Evolutionary conservation across 2,797 vertebrate species (phyloP).

Genomic region (Rhinogobio ventralis): DNA sequence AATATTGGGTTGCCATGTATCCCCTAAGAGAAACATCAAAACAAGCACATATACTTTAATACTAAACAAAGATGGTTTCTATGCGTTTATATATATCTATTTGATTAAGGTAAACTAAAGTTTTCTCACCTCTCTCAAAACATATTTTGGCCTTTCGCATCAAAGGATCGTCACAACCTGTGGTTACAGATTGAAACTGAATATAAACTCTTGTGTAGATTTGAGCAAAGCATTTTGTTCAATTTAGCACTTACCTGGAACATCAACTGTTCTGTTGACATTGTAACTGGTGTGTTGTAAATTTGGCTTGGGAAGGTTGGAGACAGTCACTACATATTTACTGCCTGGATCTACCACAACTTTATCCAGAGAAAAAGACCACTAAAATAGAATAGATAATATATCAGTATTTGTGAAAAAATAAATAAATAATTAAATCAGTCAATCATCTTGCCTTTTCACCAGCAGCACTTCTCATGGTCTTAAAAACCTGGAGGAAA

Average conservation of each 20-base stretch:
- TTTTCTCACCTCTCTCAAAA: conserved; percentile 71
- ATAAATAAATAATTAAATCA: background rate
- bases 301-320: conserved; percentile 78
- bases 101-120: background rate
- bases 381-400: conserved; percentile 65
- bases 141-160: conserved; percentile 72
- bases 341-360: conserved; percentile 72
- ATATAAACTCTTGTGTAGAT: background rate
- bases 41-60: background rate
- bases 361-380: conserved; percentile 72
- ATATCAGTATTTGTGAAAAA: background rate
- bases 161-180: conserved; percentile 69
- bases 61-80: background rate
- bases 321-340: conserved; percentile 70
- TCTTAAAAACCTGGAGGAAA: conserved; percentile 57
- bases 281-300: conserved; percentile 63
- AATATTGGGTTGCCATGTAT: conserved; percentile 74
- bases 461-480: conserved; percentile 55
- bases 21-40: conserved; percentile 64
- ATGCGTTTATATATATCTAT: background rate
- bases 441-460: conserved; percentile 65
- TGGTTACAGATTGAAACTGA: conserved; percentile 22
- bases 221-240: background rate
- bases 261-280: conserved; percentile 38
- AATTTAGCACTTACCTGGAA: conserved; percentile 69